Percentiles rank a stretch among this genome's conserved stretches.
phyloP scores from a whole-genome alignment of 2,113 vertebrate species.

The Oreochromis aureus region DNA sequence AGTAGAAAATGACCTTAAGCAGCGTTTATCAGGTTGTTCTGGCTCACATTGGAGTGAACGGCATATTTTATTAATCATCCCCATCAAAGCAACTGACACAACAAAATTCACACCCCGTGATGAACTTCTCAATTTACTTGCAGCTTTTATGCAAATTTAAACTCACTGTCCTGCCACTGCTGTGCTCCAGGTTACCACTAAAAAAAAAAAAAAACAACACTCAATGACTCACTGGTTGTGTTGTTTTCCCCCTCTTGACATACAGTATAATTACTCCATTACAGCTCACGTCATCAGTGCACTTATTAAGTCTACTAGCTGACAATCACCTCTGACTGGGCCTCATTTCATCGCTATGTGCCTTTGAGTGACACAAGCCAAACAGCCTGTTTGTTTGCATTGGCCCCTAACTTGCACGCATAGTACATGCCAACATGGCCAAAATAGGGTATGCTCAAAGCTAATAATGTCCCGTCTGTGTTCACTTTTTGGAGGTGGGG shows the following conservation, averaged over 20 bases:
- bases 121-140: neutral
- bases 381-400: constrained; percentile 64
- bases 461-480: constrained; percentile 56
- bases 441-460: constrained; percentile 62
- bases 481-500: neutral
- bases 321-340: constrained; percentile 56
- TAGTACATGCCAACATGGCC: constrained; percentile 55
- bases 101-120: constrained; percentile 2
- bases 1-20: neutral
- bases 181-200: neutral
- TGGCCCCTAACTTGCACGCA: constrained; percentile 45
- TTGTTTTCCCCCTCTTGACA: constrained; percentile 8
- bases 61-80: neutral
- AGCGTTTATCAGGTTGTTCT: neutral
- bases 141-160: neutral
- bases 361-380: constrained; percentile 62
- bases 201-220: neutral
- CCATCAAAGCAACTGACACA: constrained; percentile 7
- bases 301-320: constrained; percentile 47
- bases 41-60: neutral
- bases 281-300: constrained; percentile 37
- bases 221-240: constrained; percentile 24
- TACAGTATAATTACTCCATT: constrained; percentile 47
- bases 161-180: neutral
- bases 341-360: constrained; percentile 60